Conservation (phyloP, 2,888 invertebrate species). For the Timema podura region DNA sequence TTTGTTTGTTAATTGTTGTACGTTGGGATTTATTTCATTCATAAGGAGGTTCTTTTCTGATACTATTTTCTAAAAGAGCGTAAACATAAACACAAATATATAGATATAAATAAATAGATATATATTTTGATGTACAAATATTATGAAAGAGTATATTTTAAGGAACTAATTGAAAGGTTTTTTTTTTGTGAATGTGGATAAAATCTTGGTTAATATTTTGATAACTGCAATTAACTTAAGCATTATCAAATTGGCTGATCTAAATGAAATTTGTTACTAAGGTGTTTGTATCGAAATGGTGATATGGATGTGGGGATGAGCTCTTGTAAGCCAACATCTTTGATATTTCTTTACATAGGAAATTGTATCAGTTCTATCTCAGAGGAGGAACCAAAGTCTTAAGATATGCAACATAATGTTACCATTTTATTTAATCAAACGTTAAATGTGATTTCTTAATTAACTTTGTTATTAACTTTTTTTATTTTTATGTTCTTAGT, state of each 20-base stretch:
- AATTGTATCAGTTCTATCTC: neutral
- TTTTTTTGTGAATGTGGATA: slow-evolving; percentile 4
- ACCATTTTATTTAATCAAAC: slow-evolving; percentile 14
- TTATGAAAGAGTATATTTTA: slow-evolving; percentile 15
- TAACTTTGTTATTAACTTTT: neutral
- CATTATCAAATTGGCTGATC: too few relatives aligned
- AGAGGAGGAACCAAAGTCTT: slow-evolving; percentile 13
- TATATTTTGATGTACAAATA: slow-evolving; percentile 15
- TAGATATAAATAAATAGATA: neutral
- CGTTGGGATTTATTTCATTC: too few relatives aligned
- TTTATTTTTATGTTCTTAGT: too few relatives aligned
- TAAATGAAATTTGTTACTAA: too few relatives aligned
- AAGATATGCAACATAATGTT: slow-evolving; percentile 9
- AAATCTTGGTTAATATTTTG: too few relatives aligned
- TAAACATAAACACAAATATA: neutral
- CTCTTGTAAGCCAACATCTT: neutral
- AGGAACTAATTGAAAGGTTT: neutral
- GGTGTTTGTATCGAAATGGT: too few relatives aligned
- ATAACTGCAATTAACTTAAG: too few relatives aligned
- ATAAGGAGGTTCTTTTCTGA: slow-evolving; percentile 4
- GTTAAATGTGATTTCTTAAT: neutral
- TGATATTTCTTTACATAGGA: slow-evolving; percentile 10
- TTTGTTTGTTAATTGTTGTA: too few relatives aligned
- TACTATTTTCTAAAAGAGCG: slow-evolving; percentile 11
- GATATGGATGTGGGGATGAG: too few relatives aligned